phyloP scores from a whole-genome alignment of 2,797 vertebrate species.

The Brachyrhaphis roseni region DNA sequence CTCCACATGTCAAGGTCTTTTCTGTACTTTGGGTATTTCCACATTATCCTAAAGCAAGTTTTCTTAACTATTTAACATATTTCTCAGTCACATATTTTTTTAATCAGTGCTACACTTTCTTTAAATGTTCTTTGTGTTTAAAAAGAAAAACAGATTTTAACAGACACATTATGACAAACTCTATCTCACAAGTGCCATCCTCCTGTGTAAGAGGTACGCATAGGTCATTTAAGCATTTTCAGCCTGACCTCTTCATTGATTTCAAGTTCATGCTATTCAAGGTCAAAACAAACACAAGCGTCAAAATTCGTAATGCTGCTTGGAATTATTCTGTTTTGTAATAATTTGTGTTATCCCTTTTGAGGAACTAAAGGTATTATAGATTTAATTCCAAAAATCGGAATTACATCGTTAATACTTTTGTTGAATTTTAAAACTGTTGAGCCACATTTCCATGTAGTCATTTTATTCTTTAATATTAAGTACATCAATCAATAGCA shows the following conservation, averaged over 20 bases:
- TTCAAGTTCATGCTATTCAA: slow-evolving; percentile 44
- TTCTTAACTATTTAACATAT: neutral
- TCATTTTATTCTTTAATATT: neutral
- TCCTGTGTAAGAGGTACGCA: neutral
- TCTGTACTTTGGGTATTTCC: neutral
- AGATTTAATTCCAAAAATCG: neutral
- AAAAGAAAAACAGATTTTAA: neutral
- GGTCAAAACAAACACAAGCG: slow-evolving; percentile 34
- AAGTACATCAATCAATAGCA: neutral
- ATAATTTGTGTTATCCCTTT: neutral
- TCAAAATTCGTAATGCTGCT: slow-evolving; percentile 18
- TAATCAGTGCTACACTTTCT: neutral
- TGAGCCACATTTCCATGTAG: neutral
- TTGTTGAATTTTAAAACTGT: neutral
- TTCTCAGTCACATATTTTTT: neutral
- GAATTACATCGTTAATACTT: neutral
- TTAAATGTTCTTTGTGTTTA: slow-evolving; percentile 1
- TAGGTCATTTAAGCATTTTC: slow-evolving; percentile 10
- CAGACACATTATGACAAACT: neutral
- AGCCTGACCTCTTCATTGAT: slow-evolving; percentile 53
- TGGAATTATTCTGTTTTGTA: slow-evolving; percentile 6
- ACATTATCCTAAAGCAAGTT: neutral
- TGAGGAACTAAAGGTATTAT: neutral
- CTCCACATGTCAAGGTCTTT: slow-evolving; percentile 30
- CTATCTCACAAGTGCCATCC: slow-evolving; percentile 1